Conservation (phyloP, 2,888 invertebrate species). For the Mechanitis mazaeus region DNA sequence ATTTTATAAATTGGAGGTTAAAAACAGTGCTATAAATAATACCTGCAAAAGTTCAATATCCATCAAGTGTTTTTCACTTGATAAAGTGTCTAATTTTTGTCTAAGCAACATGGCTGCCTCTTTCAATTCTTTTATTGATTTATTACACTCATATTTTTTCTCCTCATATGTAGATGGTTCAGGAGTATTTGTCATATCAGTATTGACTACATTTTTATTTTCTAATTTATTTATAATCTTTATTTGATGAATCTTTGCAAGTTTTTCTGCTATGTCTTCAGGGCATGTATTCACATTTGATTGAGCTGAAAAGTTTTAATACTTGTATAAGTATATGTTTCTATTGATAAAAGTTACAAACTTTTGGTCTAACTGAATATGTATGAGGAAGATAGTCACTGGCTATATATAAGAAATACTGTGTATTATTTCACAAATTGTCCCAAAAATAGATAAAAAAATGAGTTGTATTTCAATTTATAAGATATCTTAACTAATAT, state of each 20-base stretch:
- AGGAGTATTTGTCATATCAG: constrained; percentile 17
- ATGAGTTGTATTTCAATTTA: too few species aligned
- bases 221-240: constrained; percentile 16
- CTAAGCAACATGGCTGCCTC: constrained; percentile 57
- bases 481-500: too few species aligned
- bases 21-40: constrained; percentile 4
- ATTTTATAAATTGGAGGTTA: neutral
- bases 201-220: constrained; percentile 21
- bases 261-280: constrained; percentile 41
- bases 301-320: constrained; percentile 25
- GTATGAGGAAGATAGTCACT: neutral
- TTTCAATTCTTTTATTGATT: constrained; percentile 61
- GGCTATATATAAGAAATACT: too few species aligned
- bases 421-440: too few species aligned
- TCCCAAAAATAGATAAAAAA: too few species aligned
- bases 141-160: constrained; percentile 38
- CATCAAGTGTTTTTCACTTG: constrained; percentile 64
- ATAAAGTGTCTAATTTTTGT: constrained; percentile 59
- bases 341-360: too few species aligned
- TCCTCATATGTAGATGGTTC: neutral
- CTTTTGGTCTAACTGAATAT: neutral
- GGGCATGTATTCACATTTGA: constrained; percentile 30
- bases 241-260: constrained; percentile 37
- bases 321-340: too few species aligned
- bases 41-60: constrained; percentile 66